Conservation (phyloP, 2,797 vertebrate species). For the Malurus leucopterus region DNA sequence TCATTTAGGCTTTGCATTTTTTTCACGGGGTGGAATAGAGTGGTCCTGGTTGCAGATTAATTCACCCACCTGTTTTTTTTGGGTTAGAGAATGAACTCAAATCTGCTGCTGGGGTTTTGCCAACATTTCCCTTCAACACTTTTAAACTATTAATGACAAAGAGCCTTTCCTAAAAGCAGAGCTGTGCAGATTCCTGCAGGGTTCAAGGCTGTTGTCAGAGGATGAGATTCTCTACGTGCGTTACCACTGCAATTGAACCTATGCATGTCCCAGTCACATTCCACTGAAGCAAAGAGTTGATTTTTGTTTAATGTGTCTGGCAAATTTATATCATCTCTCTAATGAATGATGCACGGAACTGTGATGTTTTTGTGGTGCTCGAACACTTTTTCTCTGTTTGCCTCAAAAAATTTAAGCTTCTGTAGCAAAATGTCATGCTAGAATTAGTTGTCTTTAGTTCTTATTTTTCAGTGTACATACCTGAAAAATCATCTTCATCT, state of each 20-base stretch:
- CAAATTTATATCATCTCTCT: not conserved
- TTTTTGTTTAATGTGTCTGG: not conserved
- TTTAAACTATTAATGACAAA: not conserved
- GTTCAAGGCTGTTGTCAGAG: not conserved
- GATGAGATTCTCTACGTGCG: rapidly evolving
- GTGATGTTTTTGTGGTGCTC: not conserved
- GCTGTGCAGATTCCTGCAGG: not conserved
- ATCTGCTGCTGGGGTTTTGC: not conserved
- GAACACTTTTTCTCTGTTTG: not conserved
- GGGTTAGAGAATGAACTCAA: not conserved
- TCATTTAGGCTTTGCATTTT: not conserved
- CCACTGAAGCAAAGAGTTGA: not conserved
- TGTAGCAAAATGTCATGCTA: not conserved
- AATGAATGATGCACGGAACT: not conserved
- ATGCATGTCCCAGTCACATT: rapidly evolving
- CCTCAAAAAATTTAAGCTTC: not conserved
- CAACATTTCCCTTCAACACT: not conserved
- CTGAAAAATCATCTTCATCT: not conserved
- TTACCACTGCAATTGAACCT: not conserved
- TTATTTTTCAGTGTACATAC: not conserved
- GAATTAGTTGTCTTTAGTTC: not conserved
- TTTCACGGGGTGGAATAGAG: not conserved
- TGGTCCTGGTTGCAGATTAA: not conserved
- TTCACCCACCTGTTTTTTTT: not conserved
- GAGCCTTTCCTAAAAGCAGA: not conserved